phyloP scores from a whole-genome alignment of 2,888 invertebrate genomes.

The Dolichomitus sp. region DNA sequence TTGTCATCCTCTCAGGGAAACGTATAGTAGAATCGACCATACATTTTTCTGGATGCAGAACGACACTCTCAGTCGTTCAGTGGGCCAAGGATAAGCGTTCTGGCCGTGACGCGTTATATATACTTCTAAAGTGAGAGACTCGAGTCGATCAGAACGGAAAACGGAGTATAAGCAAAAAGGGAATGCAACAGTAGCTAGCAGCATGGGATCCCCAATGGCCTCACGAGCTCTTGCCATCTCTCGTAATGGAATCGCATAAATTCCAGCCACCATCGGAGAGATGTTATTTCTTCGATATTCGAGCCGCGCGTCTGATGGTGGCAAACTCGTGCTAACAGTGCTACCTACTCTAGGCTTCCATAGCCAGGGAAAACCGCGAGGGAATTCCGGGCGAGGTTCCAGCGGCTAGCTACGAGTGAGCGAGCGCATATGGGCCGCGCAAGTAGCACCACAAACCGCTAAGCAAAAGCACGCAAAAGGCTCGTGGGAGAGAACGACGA shows the following conservation, averaged over 20 bases:
- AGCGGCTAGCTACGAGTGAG: conserved; percentile 4
- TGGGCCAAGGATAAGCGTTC: conserved; percentile 30
- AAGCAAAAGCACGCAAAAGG: conserved; percentile 12
- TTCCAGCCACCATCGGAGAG: conserved; percentile 33
- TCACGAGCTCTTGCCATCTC: neutral
- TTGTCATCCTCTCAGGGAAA: too few relatives aligned
- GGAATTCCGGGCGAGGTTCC: conserved; percentile 49
- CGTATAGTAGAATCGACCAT: too few relatives aligned
- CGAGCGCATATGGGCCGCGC: neutral
- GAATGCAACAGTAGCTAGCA: neutral
- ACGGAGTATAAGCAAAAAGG: neutral
- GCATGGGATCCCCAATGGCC: neutral
- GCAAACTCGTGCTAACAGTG: neutral
- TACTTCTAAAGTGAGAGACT: neutral
- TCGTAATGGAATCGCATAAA: conserved; percentile 58
- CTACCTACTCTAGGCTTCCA: neutral
- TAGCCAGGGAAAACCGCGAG: conserved; percentile 1
- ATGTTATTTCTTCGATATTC: conserved; percentile 61
- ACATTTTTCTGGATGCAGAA: neutral
- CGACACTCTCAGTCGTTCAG: conserved; percentile 31
- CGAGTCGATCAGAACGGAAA: conserved; percentile 13
- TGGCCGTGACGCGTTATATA: neutral
- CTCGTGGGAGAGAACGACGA: neutral
- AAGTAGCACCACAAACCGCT: conserved; percentile 2
- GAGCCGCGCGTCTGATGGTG: conserved; percentile 32